phyloP scores from a whole-genome alignment of 2,113 vertebrate genomes.

The Gavialis gangeticus region DNA sequence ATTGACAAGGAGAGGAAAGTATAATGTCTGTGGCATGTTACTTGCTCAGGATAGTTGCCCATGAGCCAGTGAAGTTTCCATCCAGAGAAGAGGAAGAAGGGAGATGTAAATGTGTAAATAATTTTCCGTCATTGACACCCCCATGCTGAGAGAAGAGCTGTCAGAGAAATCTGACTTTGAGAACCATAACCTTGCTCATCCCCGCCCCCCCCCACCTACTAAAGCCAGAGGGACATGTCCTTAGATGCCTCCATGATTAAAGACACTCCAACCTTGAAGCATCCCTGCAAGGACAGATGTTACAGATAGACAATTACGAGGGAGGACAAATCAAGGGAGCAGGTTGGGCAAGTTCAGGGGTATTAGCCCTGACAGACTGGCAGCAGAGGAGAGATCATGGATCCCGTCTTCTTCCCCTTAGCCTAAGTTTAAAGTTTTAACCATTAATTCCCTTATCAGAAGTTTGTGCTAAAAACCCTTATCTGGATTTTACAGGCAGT shows the following conservation, averaged over 20 bases:
- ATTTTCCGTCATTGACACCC: background rate
- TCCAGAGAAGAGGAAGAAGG: no score
- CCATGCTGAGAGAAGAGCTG: background rate
- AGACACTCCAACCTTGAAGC: background rate
- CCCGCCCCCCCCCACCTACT: no score
- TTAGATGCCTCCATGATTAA: background rate
- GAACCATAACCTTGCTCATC: background rate
- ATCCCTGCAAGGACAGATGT: constrained; percentile 13
- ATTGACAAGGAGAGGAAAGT: background rate
- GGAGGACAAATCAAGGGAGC: background rate
- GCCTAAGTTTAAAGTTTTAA: constrained; percentile 54
- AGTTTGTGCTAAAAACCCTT: constrained; percentile 59
- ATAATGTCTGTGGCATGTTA: no score
- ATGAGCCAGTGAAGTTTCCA: no score
- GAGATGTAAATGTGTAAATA: no score
- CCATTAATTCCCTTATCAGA: constrained; percentile 67
- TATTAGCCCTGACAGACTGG: background rate
- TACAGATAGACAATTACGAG: background rate
- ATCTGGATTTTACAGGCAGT: constrained; percentile 75
- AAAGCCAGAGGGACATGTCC: no score
- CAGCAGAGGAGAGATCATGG: background rate
- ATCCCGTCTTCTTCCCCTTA: background rate
- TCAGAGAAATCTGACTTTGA: background rate
- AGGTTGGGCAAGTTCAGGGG: background rate
- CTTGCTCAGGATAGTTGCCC: no score